Evolutionary conservation across 2,888 invertebrate species (phyloP).

Genomic region (Campopleginae sp.): DNA sequence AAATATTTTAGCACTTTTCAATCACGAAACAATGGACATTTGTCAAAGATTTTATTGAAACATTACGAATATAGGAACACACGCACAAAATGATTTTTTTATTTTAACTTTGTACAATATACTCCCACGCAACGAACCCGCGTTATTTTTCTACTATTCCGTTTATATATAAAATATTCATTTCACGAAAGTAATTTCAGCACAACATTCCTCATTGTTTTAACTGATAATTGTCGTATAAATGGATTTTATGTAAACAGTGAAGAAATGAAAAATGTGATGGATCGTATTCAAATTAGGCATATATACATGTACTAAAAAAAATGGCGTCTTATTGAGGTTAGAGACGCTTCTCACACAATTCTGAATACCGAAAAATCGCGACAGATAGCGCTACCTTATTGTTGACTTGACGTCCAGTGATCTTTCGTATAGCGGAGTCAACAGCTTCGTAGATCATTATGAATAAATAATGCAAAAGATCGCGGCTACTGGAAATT

Average conservation of each 20-base stretch:
- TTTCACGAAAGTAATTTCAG: background rate
- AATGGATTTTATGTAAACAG: background rate
- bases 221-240: background rate
- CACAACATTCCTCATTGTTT: background rate
- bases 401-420: background rate
- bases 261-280: constrained; percentile 24
- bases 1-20: constrained; percentile 1
- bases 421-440: no score
- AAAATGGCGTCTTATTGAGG: constrained; percentile 51
- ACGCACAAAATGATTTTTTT: constrained; percentile 11
- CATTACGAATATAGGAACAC: constrained; percentile 20
- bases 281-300: constrained; percentile 44
- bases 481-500: no score
- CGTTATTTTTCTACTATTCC: background rate
- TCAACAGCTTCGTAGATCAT: no score
- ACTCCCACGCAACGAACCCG: constrained; percentile 34
- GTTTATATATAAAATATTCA: background rate
- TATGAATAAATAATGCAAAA: background rate
- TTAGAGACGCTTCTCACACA: constrained; percentile 20
- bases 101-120: constrained; percentile 10
- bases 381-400: background rate
- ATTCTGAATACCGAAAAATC: background rate
- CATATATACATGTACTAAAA: constrained; percentile 30
- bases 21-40: constrained; percentile 37
- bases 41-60: constrained; percentile 31